These are phyloP conservation scores for Falco naumanni DNA, from an alignment of 2,797 vertebrate species.

Conservation along the genomic window DNA sequence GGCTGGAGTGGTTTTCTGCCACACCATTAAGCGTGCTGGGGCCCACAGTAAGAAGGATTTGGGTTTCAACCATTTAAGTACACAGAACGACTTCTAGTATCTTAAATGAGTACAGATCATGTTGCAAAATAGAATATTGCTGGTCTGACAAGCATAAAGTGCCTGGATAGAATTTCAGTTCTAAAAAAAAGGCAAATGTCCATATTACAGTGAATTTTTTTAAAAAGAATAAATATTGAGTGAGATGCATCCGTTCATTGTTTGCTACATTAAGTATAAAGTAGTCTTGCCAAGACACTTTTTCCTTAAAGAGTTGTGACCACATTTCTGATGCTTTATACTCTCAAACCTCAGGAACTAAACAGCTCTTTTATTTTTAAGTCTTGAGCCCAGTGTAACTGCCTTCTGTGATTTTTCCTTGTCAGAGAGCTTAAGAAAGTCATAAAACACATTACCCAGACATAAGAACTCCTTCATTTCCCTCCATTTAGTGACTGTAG, in stretches of 20 bases:
- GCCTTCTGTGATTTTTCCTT: neutral
- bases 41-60: neutral
- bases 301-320: neutral
- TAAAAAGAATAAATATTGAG: neutral
- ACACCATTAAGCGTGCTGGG: neutral
- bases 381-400: neutral
- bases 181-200: neutral
- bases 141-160: neutral
- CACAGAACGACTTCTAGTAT: neutral
- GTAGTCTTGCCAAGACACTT: neutral
- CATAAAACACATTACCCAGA: neutral
- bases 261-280: neutral
- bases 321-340: neutral
- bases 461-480: neutral
- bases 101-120: neutral
- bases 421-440: neutral
- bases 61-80: neutral
- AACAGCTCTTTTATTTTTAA: neutral
- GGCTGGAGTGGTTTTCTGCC: neutral
- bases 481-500: neutral
- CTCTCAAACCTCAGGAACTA: neutral
- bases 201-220: neutral
- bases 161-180: neutral
- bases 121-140: neutral
- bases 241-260: neutral